These are phyloP conservation scores for Leucoraja ocellata DNA, from an alignment of 2,797 vertebrate genomes.

Conservation along the genomic window DNA sequence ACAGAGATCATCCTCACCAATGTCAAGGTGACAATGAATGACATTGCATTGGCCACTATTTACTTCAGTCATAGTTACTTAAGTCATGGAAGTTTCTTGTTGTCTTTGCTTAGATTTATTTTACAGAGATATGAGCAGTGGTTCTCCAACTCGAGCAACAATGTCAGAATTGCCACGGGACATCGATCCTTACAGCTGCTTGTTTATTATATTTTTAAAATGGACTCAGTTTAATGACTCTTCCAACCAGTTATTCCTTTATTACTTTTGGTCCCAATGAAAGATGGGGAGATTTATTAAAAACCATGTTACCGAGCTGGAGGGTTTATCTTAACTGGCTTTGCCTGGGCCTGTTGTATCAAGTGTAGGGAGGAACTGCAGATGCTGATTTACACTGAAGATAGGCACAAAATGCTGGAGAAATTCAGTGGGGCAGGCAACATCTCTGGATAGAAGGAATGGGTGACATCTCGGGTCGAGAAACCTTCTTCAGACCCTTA, in stretches of 20 bases:
- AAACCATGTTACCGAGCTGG: background rate
- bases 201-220: background rate
- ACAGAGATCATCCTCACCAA: background rate
- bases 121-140: background rate
- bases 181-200: background rate
- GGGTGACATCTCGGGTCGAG: too few species aligned
- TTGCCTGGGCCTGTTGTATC: background rate
- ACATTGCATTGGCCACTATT: background rate
- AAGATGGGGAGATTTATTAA: background rate
- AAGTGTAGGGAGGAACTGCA: too few species aligned
- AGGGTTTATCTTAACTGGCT: background rate
- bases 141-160: background rate
- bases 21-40: background rate
- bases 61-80: too few species aligned
- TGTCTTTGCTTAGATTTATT: background rate
- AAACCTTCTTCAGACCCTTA: too few species aligned
- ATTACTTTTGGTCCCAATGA: background rate
- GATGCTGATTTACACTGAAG: too few species aligned
- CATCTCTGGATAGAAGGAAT: too few species aligned
- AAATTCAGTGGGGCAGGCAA: too few species aligned
- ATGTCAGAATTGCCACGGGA: background rate
- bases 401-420: too few species aligned
- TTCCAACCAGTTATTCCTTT: background rate
- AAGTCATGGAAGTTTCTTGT: background rate
- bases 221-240: background rate